Evolutionary conservation across 2,888 invertebrate genomes (phyloP).

Genomic region (Sicus ferrugineus): DNA sequence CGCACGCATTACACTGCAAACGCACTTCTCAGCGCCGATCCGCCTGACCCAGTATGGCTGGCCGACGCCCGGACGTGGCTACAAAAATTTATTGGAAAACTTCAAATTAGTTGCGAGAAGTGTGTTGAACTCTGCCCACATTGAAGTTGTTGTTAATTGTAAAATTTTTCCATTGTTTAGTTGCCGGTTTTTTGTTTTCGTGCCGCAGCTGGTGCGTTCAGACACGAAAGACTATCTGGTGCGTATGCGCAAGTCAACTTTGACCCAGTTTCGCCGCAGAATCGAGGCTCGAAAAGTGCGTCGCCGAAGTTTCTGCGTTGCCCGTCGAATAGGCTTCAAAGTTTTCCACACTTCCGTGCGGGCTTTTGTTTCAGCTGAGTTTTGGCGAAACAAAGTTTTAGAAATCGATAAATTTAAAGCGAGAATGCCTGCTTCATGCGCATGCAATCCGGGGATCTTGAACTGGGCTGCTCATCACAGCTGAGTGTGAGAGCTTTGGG

Average conservation of each 20-base stretch:
- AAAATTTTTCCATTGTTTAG: constrained; percentile 38
- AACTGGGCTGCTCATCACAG: no score
- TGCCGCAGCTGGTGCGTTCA: neutral
- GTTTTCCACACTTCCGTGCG: constrained; percentile 21
- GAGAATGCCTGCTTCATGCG: neutral
- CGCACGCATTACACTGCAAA: constrained; percentile 41
- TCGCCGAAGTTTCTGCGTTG: constrained; percentile 41
- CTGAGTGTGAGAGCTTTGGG: no score
- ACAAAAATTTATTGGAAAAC: constrained; percentile 40
- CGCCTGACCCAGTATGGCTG: neutral
- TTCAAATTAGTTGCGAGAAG: constrained; percentile 39
- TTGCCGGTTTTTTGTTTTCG: constrained; percentile 20
- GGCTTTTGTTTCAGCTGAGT: constrained; percentile 33
- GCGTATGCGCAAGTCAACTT: constrained; percentile 46
- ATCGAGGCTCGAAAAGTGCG: constrained; percentile 29
- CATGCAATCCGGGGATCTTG: no score
- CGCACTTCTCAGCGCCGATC: constrained; percentile 33
- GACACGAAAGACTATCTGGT: constrained; percentile 31
- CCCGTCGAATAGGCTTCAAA: constrained; percentile 36
- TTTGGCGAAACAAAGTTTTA: constrained; percentile 23
- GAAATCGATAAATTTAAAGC: constrained; percentile 28
- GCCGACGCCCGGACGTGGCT: neutral
- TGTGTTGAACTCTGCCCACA: constrained; percentile 42
- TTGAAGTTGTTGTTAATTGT: constrained; percentile 43
- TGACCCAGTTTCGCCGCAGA: constrained; percentile 37